phyloP scores from a whole-genome alignment of 2,797 vertebrate genomes.

The Anguilla pacifica region DNA sequence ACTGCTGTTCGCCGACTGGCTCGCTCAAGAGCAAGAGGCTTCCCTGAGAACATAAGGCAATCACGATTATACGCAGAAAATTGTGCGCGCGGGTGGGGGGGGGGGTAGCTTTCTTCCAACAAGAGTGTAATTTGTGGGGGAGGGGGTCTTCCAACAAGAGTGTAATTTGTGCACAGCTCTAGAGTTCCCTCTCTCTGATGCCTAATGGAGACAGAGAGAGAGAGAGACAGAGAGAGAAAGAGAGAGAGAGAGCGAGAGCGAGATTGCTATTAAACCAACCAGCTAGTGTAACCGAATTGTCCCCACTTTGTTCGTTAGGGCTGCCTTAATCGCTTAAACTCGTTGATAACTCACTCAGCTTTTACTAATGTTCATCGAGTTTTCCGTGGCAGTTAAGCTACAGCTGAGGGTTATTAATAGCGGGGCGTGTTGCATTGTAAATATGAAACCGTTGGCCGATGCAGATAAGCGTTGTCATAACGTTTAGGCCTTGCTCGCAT shows the following conservation, averaged over 20 bases:
- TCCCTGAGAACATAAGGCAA: not conserved
- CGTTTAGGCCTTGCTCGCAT: not conserved
- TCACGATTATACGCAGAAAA: not conserved
- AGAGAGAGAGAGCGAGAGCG: not conserved
- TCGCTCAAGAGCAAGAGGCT: not conserved
- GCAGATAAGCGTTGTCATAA: constrained; percentile 5
- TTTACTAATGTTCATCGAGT: not conserved
- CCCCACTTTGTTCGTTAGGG: not conserved
- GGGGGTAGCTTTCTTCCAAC: not conserved
- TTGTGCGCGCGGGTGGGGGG: not conserved
- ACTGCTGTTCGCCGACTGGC: not conserved
- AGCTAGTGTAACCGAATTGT: too few species aligned
- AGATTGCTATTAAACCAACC: too few species aligned
- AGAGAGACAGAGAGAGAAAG: not conserved
- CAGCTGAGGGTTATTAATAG: not conserved
- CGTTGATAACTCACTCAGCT: not conserved
- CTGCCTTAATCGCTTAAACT: not conserved
- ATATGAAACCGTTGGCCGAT: not conserved
- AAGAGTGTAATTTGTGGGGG: too few species aligned
- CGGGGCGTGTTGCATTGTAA: not conserved
- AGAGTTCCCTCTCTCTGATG: not conserved
- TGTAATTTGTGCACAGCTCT: not conserved
- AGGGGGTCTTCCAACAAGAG: not conserved
- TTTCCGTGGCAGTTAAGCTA: not conserved
- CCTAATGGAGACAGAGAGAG: not conserved